phyloP scores from a whole-genome alignment of 2,113 vertebrate genomes.

The Catharus minimus region DNA sequence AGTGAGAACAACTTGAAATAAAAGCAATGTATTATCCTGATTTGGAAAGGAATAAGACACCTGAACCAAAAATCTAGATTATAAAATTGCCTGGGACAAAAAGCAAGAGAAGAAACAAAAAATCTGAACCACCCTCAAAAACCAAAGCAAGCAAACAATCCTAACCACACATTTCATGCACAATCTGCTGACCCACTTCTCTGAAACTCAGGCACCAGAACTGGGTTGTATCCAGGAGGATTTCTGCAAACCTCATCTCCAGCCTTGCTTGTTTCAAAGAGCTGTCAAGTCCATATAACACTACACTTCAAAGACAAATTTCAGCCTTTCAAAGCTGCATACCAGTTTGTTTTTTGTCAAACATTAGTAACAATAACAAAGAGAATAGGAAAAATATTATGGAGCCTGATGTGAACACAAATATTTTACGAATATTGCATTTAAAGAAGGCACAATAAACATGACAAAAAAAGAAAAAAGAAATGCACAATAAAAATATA shows the following conservation, averaged over 20 bases:
- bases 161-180: not conserved
- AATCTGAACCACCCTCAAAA: not conserved
- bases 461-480: not conserved
- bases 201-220: not conserved
- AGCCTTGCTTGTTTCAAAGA: not conserved
- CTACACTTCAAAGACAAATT: constrained; percentile 4
- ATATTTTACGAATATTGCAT: not conserved
- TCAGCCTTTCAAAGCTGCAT: not conserved
- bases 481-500: not conserved
- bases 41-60: not conserved
- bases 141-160: not conserved
- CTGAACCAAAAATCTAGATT: not conserved
- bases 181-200: constrained; percentile 18
- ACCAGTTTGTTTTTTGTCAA: not conserved
- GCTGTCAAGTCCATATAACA: not conserved
- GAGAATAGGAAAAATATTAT: not conserved
- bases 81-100: not conserved
- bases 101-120: not conserved
- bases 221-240: not conserved
- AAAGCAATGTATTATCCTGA: not conserved
- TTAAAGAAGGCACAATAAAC: not conserved
- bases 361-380: not conserved
- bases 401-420: not conserved
- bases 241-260: constrained; percentile 21
- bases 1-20: not conserved